Base-by-base conservation (phyloP, 2,888 invertebrate genomes). In the Bombylius discolor region DNA sequence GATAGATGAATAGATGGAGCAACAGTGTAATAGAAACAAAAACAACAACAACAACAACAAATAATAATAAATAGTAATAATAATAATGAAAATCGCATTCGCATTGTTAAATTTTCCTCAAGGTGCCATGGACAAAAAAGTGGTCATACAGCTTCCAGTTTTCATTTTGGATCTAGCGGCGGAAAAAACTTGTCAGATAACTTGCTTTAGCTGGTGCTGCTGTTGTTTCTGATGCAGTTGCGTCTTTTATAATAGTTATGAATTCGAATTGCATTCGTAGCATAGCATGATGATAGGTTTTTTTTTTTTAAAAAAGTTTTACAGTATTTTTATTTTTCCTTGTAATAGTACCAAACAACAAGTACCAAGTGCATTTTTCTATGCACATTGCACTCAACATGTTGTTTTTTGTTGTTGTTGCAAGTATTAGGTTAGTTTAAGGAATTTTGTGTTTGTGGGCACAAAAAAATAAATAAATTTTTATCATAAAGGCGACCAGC, bases 131-230 rank as follows among this genome's bases (percentile, higher is more conserved):
- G 54, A 57, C 57, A 61, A 61, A 63, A 62, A 64, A 64, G 63
- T 62, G 61, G 63, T 64, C 58, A 59, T 61, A 57, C 63, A 64
- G 63, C 65, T 65, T 64, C 65, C 61, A 63, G 63, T 65, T 64
- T 65, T 62, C 61, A 63, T 62, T 59, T 59, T 59, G 57, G 56
- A 56, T 54, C 53, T 56, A 53, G 53, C 51, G 50, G 55, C 53
- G 55, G 48, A 55, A 55, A 56, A 55, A 59, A 57, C 59, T 57
- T 47, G 59, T 59, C 51, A 49, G 52, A 53, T 57, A 54, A 53
- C 49, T 55, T 42, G 39, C 12, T 42, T 23, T 23, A 23, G 23
- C 23, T 23, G 23, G 2, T 23, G 23, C 23, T 23, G 23, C 39
- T 49, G 47, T 36, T 46, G 23, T 23, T 23, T 23, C 3, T 23